Base-by-base conservation (phyloP, 92 coral and sea anemone species). In the Parazoanthus swiftii region DNA sequence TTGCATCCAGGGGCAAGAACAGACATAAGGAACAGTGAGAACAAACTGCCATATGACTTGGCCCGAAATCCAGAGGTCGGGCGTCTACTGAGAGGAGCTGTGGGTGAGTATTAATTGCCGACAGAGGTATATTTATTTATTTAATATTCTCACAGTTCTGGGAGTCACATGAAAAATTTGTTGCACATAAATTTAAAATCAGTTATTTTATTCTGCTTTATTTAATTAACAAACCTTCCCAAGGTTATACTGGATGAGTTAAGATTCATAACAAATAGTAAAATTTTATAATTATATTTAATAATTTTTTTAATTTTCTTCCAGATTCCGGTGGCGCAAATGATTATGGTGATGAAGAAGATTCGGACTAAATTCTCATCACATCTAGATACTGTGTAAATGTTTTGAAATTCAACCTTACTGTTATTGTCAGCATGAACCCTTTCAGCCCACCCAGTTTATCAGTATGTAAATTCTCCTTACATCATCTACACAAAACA, bases 261-360 rank as follows among this genome's bases (percentile, higher is more conserved):
- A 14, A 54, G 21, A 8, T 21, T 21, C 16, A 4, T 63, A 13
- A 0, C 25, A 63, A 63, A 63, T 63, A 63, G 4, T 18, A 63
- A 63, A 6, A 63, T 63, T 63, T 16, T 5, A 26, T 74, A 81
- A 23, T 25, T 37, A 13, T 13, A 23, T 21, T 81, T 66, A 80
- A 46, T 77, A 33, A 37, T 14, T 36, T 77, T 72, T 80, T 36
- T 68, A 43, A 46, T n/a, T 74, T 63, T 76, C 25, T 75, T 76
- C 35, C 91, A 94, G 98, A 91, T 80, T 86, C 94, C 39, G 89
- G 78, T 48, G 89, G 91, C 74, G 94, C 94, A 11, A 92, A 94
- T 89, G 98, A 96, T 50, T 96, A 96, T 91, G 98, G 98, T 0
- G 98, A 96, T 85, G 98, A 96, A 46, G 95, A 96, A 50, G 98